Percentiles rank a stretch among this genome's conserved stretches.
Evolutionary conservation across 2,888 invertebrate genomes (phyloP).

Genomic region (Caenorhabditis sp.): DNA sequence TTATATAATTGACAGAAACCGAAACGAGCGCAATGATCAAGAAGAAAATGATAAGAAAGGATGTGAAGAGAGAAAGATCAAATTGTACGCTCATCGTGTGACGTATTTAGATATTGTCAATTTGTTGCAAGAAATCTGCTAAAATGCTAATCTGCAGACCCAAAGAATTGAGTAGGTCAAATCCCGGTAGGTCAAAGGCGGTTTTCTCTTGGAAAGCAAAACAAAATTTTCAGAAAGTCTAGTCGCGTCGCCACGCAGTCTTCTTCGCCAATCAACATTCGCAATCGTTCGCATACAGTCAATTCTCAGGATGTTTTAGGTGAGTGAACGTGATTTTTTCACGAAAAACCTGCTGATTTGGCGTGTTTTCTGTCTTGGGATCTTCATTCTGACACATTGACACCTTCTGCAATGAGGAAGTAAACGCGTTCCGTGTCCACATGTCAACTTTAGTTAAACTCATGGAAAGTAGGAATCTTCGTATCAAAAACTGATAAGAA

Average conservation of each 20-base stretch:
- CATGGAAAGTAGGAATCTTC: neutral
- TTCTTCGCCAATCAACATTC: neutral
- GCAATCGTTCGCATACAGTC: too few species aligned
- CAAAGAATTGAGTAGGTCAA: too few species aligned
- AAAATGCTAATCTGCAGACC: too few species aligned
- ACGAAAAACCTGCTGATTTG: too few species aligned
- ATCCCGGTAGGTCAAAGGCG: too few species aligned
- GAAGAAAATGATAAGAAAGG: conserved; percentile 53
- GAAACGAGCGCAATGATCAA: conserved; percentile 33
- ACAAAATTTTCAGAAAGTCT: too few species aligned
- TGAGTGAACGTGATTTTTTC: too few species aligned
- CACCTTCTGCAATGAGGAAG: conserved; percentile 17
- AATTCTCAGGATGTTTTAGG: too few species aligned
- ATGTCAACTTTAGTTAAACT: neutral
- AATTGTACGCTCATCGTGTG: conserved; percentile 39
- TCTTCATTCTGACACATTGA: conserved; percentile 4
- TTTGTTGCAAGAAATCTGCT: too few species aligned
- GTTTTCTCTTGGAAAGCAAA: too few species aligned
- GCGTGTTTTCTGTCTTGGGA: conserved; percentile 16
- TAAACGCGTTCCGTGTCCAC: neutral
- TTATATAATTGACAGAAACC: conserved; percentile 37
- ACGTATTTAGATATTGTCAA: too few species aligned
- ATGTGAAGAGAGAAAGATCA: conserved; percentile 34
- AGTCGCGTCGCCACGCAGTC: too few species aligned
- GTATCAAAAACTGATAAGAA: conserved; percentile 9